Conservation (phyloP, 2,113 vertebrate species). For the Cygnus atratus region DNA sequence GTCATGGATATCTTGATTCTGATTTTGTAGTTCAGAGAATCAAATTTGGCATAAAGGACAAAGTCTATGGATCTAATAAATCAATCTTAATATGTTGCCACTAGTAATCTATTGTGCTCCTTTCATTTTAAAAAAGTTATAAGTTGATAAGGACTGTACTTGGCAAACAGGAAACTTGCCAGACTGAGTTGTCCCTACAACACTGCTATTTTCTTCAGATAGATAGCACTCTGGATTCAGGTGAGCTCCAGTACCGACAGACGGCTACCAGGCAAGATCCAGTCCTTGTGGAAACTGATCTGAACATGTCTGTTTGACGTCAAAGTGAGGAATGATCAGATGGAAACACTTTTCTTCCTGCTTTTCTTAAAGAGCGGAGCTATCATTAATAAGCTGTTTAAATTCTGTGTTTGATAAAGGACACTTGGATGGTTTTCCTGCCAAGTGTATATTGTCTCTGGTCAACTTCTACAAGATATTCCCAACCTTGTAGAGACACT, state of each 20-base stretch:
- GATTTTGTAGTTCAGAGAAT: neutral
- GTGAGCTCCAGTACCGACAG: neutral
- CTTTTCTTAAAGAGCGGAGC: neutral
- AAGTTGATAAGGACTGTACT: neutral
- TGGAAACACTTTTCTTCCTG: neutral
- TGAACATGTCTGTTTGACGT: neutral
- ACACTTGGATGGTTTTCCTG: neutral
- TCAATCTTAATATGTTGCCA: neutral
- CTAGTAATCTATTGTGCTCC: neutral
- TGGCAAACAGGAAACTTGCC: neutral
- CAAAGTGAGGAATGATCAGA: neutral
- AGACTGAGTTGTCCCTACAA: neutral
- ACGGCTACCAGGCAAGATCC: neutral
- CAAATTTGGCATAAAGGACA: neutral
- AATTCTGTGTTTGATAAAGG: neutral
- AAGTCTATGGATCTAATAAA: neutral
- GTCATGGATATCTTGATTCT: neutral
- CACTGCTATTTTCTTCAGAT: neutral
- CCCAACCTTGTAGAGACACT: neutral
- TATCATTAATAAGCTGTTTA: neutral
- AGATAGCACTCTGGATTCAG: neutral
- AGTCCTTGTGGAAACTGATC: neutral
- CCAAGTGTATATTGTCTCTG: neutral
- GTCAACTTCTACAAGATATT: neutral
- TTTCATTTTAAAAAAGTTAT: neutral